Percentiles rank a stretch among this genome's conserved stretches.
These are phyloP conservation scores for Elaphurus davidianus DNA, from an alignment of 2,113 vertebrate genomes.

Conservation along the genomic window DNA sequence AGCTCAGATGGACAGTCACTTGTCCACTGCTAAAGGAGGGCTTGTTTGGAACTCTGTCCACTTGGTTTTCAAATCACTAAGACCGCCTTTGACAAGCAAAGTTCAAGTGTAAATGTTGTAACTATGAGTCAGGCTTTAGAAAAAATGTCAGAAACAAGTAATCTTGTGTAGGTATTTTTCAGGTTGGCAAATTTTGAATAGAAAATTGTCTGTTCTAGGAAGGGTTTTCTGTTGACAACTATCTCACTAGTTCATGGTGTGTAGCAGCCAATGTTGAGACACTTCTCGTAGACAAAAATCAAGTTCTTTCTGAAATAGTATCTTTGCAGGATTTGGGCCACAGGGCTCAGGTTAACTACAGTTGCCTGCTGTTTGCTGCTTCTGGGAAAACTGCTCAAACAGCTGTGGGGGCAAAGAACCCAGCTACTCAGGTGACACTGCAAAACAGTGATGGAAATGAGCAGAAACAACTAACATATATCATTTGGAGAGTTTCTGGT, in stretches of 20 bases:
- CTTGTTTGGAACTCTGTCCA: not conserved
- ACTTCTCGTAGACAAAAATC: not conserved
- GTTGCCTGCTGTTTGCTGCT: not conserved
- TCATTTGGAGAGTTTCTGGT: not conserved
- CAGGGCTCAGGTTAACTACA: fast-evolving
- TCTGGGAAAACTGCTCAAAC: not conserved
- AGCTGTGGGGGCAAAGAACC: not conserved
- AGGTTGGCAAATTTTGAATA: not conserved
- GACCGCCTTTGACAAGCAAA: fast-evolving
- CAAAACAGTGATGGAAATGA: fast-evolving
- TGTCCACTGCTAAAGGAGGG: fast-evolving
- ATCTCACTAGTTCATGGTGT: not conserved
- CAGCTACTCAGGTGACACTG: not conserved
- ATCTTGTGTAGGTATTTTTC: fast-evolving
- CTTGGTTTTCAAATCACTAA: not conserved
- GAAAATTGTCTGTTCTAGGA: not conserved
- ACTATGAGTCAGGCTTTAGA: not conserved
- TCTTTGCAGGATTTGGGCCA: not conserved
- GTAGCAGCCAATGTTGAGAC: fast-evolving
- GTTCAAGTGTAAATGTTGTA: fast-evolving
- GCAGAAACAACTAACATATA: fast-evolving
- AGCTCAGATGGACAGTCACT: not conserved
- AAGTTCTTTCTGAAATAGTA: not conserved
- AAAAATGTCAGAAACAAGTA: too few species aligned
- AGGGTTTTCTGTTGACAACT: not conserved